Evolutionary conservation across 2,797 vertebrate genomes (phyloP).

Genomic region (Labroides dimidiatus): DNA sequence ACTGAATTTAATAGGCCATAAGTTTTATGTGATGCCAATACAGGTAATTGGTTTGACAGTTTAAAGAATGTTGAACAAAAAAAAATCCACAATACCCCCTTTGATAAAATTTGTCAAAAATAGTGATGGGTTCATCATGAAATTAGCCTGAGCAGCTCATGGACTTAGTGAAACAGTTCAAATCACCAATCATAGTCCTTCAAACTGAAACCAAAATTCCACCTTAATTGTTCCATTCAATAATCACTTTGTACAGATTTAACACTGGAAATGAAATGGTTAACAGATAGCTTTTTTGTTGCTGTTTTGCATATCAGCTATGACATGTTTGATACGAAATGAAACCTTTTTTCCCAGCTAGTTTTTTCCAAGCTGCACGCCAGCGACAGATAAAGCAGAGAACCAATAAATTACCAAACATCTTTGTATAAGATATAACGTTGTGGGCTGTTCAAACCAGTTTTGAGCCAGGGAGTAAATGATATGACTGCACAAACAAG

Average conservation of each 20-base stretch:
- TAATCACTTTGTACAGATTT: conserved; percentile 5
- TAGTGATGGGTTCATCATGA: too few relatives aligned
- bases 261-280: conserved; percentile 21
- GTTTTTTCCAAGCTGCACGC: conserved; percentile 21
- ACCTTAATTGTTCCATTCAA: neutral
- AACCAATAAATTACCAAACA: conserved; percentile 27
- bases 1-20: too few relatives aligned
- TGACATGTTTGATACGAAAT: conserved; percentile 18
- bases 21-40: too few relatives aligned
- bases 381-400: neutral
- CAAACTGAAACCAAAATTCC: too few relatives aligned
- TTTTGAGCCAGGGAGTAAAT: neutral
- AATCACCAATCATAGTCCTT: too few relatives aligned
- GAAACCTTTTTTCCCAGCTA: neutral
- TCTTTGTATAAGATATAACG: conserved; percentile 5
- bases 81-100: too few relatives aligned
- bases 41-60: too few relatives aligned
- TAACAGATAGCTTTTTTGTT: conserved; percentile 32
- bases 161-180: too few relatives aligned
- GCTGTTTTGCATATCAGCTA: conserved; percentile 10
- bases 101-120: too few relatives aligned
- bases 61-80: too few relatives aligned
- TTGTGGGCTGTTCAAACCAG: neutral
- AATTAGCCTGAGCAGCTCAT: too few relatives aligned
- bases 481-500: too few relatives aligned